These are phyloP conservation scores for Pissodes strobi DNA, from an alignment of 1,140 invertebrate genomes.

Conservation along the genomic window DNA sequence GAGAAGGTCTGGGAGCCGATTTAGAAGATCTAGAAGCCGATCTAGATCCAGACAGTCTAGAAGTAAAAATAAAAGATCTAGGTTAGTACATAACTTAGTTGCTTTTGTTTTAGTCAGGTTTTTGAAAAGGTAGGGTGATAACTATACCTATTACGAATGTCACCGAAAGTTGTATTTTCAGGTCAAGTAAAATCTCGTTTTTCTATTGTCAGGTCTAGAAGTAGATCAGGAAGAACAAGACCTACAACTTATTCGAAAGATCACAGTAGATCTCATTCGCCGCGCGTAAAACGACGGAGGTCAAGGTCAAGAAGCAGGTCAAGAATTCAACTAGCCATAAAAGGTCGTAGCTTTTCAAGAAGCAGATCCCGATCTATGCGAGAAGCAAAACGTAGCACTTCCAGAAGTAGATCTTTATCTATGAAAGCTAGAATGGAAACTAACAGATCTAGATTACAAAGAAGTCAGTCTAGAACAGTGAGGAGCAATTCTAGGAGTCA, in stretches of 20 bases:
- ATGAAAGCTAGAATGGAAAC: not conserved
- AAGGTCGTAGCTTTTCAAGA: slow-evolving; percentile 13
- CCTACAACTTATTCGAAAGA: slow-evolving; percentile 49
- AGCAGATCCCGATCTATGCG: slow-evolving; percentile 42
- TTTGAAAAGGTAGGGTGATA: not conserved
- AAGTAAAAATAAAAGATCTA: slow-evolving; percentile 49
- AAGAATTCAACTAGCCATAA: slow-evolving; percentile 44
- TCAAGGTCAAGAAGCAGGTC: slow-evolving; percentile 53
- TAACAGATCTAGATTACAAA: slow-evolving; percentile 44
- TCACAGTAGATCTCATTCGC: slow-evolving; percentile 53
- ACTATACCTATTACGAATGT: not conserved
- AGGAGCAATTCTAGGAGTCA: too few relatives aligned
- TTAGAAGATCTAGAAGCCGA: slow-evolving; percentile 49
- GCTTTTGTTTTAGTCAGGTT: not conserved
- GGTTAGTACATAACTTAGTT: slow-evolving; percentile 32
- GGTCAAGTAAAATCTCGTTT: too few relatives aligned
- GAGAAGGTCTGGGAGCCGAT: slow-evolving; percentile 56
- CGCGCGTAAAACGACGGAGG: slow-evolving; percentile 34
- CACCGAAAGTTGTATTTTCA: too few relatives aligned
- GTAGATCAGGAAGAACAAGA: slow-evolving; percentile 14
- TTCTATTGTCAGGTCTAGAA: slow-evolving; percentile 45
- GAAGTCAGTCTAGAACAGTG: not conserved
- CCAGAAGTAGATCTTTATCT: slow-evolving; percentile 44
- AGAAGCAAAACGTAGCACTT: slow-evolving; percentile 45
- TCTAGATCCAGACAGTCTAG: slow-evolving; percentile 44